Conservation (phyloP, 2,113 vertebrate species). For the Paedocypris sp. region DNA sequence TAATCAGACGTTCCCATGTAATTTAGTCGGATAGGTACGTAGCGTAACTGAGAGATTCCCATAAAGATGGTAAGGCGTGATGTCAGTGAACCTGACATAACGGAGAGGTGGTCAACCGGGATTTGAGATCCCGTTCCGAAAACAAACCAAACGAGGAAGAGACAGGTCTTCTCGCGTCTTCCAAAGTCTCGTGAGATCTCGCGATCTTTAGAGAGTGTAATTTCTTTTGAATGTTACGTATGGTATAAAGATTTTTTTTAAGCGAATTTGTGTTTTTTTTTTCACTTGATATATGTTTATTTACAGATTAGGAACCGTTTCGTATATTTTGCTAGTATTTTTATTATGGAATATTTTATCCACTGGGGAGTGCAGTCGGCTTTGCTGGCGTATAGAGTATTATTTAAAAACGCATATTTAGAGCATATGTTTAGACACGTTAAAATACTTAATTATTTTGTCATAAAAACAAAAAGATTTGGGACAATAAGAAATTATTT, state of each 20-base stretch:
- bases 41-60: neutral
- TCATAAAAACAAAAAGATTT: no score
- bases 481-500: no score
- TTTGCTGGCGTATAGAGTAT: neutral
- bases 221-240: no score
- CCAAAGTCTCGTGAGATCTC: slow-evolving; percentile 19
- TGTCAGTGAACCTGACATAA: slow-evolving; percentile 5
- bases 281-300: neutral
- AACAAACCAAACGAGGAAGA: slow-evolving; percentile 27
- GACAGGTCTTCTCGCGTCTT: slow-evolving; percentile 23
- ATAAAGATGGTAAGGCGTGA: neutral
- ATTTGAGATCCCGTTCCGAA: slow-evolving; percentile 2
- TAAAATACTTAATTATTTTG: no score
- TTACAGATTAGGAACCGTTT: no score
- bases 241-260: neutral
- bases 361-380: slow-evolving; percentile 21
- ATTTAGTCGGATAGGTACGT: neutral
- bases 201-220: neutral
- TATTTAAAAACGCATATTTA: no score
- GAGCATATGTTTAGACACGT: no score
- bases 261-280: neutral
- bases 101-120: neutral
- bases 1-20: neutral
- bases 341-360: neutral
- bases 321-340: no score